Conservation (phyloP, 2,797 vertebrate genomes). For the Poecilia wingei region DNA sequence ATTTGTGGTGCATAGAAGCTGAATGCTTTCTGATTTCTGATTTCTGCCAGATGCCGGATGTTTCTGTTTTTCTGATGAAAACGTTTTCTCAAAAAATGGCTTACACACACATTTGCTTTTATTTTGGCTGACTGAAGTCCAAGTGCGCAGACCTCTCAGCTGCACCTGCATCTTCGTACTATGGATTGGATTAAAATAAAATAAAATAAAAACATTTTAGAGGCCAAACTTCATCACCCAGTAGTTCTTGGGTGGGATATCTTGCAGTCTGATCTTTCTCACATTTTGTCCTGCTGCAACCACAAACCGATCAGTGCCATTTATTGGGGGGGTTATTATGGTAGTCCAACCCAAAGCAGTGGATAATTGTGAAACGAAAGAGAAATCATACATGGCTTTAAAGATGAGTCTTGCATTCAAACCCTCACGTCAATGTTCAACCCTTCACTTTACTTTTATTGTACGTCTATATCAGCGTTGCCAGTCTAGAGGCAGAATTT, state of each 20-base stretch:
- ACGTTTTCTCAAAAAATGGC: conserved; percentile 49
- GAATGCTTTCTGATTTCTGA: conserved; percentile 36
- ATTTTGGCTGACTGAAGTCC: conserved; percentile 30
- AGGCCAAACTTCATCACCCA: neutral
- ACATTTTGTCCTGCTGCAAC: too few relatives aligned
- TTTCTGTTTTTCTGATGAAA: conserved; percentile 59
- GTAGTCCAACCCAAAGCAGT: neutral
- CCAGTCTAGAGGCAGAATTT: neutral
- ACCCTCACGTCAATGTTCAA: too few relatives aligned
- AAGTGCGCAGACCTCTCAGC: conserved; percentile 33
- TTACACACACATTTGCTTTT: conserved; percentile 49
- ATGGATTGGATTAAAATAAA: neutral
- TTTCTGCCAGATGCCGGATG: conserved; percentile 53
- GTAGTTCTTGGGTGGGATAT: neutral
- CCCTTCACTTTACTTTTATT: too few relatives aligned
- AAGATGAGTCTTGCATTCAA: too few relatives aligned
- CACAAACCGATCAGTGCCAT: too few relatives aligned
- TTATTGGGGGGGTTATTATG: too few relatives aligned
- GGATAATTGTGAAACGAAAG: neutral
- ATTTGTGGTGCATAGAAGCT: too few relatives aligned
- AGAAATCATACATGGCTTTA: neutral
- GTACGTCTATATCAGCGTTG: neutral
- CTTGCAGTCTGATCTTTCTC: too few relatives aligned
- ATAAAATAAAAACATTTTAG: conserved; percentile 9
- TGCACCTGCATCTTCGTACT: conserved; percentile 8